Base-by-base conservation (phyloP, 2,888 invertebrate genomes). In the Leucania comma region DNA sequence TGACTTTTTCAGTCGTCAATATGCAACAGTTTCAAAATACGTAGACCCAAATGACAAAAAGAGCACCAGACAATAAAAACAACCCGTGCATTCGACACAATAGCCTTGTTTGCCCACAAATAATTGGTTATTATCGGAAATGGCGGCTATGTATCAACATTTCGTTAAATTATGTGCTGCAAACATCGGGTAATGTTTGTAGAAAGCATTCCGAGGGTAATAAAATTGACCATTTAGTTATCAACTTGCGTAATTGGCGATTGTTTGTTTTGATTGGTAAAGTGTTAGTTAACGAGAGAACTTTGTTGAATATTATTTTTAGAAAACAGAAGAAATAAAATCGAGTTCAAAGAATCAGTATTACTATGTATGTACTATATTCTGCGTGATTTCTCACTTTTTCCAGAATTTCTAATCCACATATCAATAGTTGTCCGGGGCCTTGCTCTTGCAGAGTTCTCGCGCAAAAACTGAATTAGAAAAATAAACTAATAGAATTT, bases 51-150 rank as follows among this genome's bases (percentile, higher is more conserved):
- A 24, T 17, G 17, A 51, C 32, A 60, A 70, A 64, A 75, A 72
- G 8, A 62, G 6, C 63, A 50, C 29, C 79, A 80, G 42, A 57
- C 20, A 54, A 29, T 48, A 38, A 51, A 60, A 79, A 76, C 46
- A 56, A 63, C 14, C 38, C 35, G 10, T 62, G 76, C 64, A 69
- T 68, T 60, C 51, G 66, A 67, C 22, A 59, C 68, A 64, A 70
- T 78, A 61, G 61, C 68, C 56, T 66, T 77, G 72, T 83, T 71
- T 78, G 35, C 29, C 14, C 61, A 61, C 71, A 71, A 81, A 83
- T 84, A 71, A 72, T 74, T 60, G 68, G 63, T 78, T 71, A 78
- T 81, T 80, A 78, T 68, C 62, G 74, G 64, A 68, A 83, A 80
- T 75, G 56, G 81, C 10, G 22, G 76, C 64, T 2, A 80, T 78